These are phyloP conservation scores for Synanceia verrucosa DNA, from an alignment of 2,797 vertebrate species.

Conservation along the genomic window DNA sequence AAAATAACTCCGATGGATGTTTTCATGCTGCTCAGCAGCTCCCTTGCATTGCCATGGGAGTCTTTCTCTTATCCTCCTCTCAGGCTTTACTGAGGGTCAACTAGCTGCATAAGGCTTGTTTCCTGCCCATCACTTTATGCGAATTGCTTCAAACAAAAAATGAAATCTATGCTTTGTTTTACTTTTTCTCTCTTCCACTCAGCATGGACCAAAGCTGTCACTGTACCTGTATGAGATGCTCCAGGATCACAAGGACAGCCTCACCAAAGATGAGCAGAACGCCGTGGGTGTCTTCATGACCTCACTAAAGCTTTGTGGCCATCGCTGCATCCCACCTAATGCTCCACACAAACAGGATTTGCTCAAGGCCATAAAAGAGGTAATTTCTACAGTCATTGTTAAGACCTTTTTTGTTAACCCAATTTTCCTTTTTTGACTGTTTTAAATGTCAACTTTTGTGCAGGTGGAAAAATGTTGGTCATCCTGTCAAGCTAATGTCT, in stretches of 20 bases:
- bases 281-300: slow-evolving; percentile 87
- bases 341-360: slow-evolving; percentile 88
- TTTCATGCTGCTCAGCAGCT: slow-evolving; percentile 12
- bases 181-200: slow-evolving; percentile 3
- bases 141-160: background rate
- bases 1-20: slow-evolving; percentile 28
- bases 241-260: slow-evolving; percentile 86
- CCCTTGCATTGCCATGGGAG: background rate
- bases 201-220: slow-evolving; percentile 95
- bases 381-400: slow-evolving; percentile 45
- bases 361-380: slow-evolving; percentile 91
- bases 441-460: slow-evolving; percentile 3
- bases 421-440: background rate
- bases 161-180: background rate
- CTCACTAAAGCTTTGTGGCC: slow-evolving; percentile 90
- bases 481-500: background rate
- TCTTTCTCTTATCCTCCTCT: slow-evolving; percentile 11
- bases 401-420: background rate
- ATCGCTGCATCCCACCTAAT: slow-evolving; percentile 89
- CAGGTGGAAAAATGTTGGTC: background rate
- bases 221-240: slow-evolving; percentile 94
- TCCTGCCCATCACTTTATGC: slow-evolving; percentile 8
- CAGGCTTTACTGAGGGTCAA: slow-evolving; percentile 16
- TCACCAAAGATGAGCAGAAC: slow-evolving; percentile 88
- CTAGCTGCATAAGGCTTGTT: background rate